Evolutionary conservation across 2,888 invertebrate species (phyloP).

Genomic region (Erebia epiphron): DNA sequence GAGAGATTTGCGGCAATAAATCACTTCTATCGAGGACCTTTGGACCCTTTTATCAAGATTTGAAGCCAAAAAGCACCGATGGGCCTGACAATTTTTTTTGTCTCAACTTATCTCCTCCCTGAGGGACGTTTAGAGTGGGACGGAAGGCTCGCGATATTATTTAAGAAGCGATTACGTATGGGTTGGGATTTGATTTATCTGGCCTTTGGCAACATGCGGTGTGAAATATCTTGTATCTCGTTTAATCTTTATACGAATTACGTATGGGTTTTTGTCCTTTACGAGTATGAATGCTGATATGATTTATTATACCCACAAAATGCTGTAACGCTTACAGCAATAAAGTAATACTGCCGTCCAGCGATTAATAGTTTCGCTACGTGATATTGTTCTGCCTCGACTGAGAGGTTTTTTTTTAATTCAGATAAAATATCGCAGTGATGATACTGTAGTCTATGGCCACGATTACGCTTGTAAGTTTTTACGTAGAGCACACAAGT

Average conservation of each 20-base stretch:
- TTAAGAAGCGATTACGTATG: constrained; percentile 33
- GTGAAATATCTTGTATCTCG: constrained; percentile 22
- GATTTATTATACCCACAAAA: background rate
- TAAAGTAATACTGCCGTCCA: background rate
- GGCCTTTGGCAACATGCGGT: constrained; percentile 16
- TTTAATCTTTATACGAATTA: constrained; percentile 8
- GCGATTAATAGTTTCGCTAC: background rate
- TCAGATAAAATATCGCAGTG: too few species aligned
- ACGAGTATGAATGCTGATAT: constrained; percentile 2
- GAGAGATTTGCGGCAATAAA: constrained; percentile 68
- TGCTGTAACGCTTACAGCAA: background rate
- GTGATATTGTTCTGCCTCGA: background rate
- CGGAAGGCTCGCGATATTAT: constrained; percentile 46
- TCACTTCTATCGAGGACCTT: constrained; percentile 64
- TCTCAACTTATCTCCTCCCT: constrained; percentile 41
- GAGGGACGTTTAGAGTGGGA: constrained; percentile 43
- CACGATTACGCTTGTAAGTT: too few species aligned
- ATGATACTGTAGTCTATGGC: too few species aligned
- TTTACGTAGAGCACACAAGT: too few species aligned
- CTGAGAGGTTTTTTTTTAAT: too few species aligned
- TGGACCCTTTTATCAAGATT: constrained; percentile 68
- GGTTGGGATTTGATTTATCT: constrained; percentile 33
- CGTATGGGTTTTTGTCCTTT: background rate
- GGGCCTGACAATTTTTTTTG: constrained; percentile 36
- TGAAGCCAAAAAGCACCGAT: constrained; percentile 41